Conservation (phyloP, 2,888 invertebrate species). For the Lasioglossum pauxillum region DNA sequence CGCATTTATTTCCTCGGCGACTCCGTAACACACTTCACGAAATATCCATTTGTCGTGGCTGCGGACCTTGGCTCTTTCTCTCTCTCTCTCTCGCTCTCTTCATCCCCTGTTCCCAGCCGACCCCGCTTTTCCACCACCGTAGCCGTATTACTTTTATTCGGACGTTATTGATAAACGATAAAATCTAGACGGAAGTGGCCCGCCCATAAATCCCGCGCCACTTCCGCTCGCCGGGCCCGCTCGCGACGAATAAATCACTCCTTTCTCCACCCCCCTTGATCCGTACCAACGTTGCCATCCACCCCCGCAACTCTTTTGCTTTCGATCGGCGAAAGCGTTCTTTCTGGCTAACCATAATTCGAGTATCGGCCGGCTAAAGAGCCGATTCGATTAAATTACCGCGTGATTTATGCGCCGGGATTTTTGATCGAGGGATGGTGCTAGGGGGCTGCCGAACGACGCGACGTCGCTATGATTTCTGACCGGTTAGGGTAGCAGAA, state of each 20-base stretch:
- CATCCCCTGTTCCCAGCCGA: not conserved
- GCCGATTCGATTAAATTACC: conserved; percentile 61
- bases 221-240: conserved; percentile 79
- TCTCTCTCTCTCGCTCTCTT: not conserved
- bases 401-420: conserved; percentile 55
- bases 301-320: not conserved
- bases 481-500: not conserved
- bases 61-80: not conserved
- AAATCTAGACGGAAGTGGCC: conserved; percentile 77
- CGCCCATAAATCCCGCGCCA: conserved; percentile 77
- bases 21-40: conserved; percentile 71
- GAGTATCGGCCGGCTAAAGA: conserved; percentile 69
- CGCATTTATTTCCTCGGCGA: conserved; percentile 62
- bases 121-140: conserved; percentile 10
- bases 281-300: not conserved
- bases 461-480: not conserved
- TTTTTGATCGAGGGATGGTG: not conserved
- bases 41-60: conserved; percentile 72
- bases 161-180: conserved; percentile 81
- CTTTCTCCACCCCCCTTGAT: conserved; percentile 35
- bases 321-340: conserved; percentile 56
- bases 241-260: conserved; percentile 80
- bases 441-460: not conserved
- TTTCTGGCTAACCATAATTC: conserved; percentile 67
- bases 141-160: conserved; percentile 71